phyloP scores from a whole-genome alignment of 2,888 invertebrate genomes.

The Didymodactylos carnosus region DNA sequence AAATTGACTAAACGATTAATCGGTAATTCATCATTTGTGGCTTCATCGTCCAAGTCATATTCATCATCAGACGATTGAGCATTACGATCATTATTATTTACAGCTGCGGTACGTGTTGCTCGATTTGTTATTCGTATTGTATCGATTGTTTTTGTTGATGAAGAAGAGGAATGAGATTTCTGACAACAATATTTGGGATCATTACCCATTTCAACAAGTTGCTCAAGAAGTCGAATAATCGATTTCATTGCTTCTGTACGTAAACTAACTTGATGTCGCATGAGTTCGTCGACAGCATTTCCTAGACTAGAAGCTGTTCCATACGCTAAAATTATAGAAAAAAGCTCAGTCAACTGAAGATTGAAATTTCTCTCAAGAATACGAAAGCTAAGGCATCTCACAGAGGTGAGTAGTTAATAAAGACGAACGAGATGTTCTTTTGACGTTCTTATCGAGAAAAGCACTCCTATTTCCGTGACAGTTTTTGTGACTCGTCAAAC shows the following conservation, averaged over 20 bases:
- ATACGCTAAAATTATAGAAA: no score
- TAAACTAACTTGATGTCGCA: conserved; percentile 64
- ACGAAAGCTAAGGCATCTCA: no score
- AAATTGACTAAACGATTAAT: not conserved
- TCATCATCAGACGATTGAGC: conserved; percentile 8
- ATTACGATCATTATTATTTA: conserved; percentile 1
- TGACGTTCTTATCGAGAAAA: no score
- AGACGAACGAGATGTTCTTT: no score
- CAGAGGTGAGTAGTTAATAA: no score
- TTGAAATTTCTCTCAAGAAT: no score
- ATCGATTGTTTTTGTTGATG: not conserved
- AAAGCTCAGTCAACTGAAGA: no score
- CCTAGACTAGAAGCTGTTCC: conserved; percentile 58
- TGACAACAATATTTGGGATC: conserved; percentile 48
- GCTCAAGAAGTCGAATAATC: conserved; percentile 45
- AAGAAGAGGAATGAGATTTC: conserved; percentile 1
- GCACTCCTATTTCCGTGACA: no score
- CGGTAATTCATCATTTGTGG: conserved; percentile 15
- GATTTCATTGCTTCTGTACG: conserved; percentile 56
- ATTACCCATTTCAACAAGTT: conserved; percentile 40
- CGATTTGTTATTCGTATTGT: not conserved
- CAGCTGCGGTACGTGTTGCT: not conserved
- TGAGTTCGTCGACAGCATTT: conserved; percentile 67
- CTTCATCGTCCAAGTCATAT: conserved; percentile 15
- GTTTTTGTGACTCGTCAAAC: no score